A percentile compares a stretch with the other conserved stretches of the same genome.
Conservation (phyloP, 2,797 vertebrate species). For the Percopsis omiscomaycus region DNA sequence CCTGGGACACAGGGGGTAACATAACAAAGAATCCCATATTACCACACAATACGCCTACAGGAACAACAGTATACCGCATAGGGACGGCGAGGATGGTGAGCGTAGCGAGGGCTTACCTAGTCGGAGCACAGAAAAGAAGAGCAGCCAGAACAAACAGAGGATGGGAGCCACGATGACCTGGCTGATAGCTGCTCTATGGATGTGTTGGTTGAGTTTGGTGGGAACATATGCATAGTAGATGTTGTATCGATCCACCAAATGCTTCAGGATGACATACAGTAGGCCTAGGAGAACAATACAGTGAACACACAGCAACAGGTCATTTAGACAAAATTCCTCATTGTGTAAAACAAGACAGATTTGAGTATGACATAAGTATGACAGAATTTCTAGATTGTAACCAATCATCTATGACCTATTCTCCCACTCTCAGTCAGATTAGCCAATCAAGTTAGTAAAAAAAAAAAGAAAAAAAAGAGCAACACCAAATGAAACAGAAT, state of each 20-base stretch:
- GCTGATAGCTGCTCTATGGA: conserved; percentile 87
- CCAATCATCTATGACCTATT: too few species aligned
- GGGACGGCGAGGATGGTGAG: not conserved
- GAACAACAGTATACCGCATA: not conserved
- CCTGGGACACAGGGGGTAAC: conserved; percentile 72
- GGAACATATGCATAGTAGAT: conserved; percentile 96
- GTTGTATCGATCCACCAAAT: conserved; percentile 95
- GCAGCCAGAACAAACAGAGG: conserved; percentile 95
- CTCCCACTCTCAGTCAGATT: too few species aligned
- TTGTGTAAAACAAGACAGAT: not conserved
- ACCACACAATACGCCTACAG: not conserved
- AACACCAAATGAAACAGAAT: too few species aligned
- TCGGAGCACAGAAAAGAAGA: conserved; percentile 94
- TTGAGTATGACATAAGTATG: not conserved
- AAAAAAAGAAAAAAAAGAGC: too few species aligned
- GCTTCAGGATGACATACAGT: conserved; percentile 92
- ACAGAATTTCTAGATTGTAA: too few species aligned
- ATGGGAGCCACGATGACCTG: conserved; percentile 91
- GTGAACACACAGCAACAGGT: not conserved
- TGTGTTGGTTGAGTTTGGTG: conserved; percentile 90
- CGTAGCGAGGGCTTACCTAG: conserved; percentile 75
- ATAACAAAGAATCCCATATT: not conserved
- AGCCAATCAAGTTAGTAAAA: too few species aligned
- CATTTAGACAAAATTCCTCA: too few species aligned
- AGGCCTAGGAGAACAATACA: conserved; percentile 75